Conservation (phyloP, 2,888 invertebrate genomes). For the Blastobasis lacticolella region DNA sequence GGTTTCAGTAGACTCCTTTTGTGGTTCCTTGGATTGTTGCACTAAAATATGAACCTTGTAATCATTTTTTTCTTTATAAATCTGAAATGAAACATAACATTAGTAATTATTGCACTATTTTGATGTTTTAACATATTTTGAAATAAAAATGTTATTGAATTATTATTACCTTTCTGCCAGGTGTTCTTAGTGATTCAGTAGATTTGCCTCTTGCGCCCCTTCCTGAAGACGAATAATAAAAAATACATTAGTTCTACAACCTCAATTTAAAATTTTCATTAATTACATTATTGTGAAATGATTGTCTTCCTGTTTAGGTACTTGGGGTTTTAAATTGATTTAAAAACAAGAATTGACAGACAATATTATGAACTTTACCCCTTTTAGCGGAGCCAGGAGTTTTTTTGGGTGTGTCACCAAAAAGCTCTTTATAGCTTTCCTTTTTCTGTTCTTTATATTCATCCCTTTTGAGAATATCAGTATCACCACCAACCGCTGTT, state of each 20-base stretch:
- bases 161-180: slow-evolving; percentile 39
- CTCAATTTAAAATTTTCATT: too few relatives aligned
- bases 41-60: slow-evolving; percentile 79
- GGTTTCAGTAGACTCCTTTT: slow-evolving; percentile 24
- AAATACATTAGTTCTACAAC: not conserved
- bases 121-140: not conserved
- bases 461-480: slow-evolving; percentile 78
- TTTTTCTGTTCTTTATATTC: slow-evolving; percentile 65
- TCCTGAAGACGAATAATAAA: slow-evolving; percentile 27
- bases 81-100: slow-evolving; percentile 35
- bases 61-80: slow-evolving; percentile 56
- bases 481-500: slow-evolving; percentile 80
- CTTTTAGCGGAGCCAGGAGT: slow-evolving; percentile 41
- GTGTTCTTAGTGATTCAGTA: slow-evolving; percentile 33
- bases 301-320: too few relatives aligned
- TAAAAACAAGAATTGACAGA: too few relatives aligned
- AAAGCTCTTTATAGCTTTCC: slow-evolving; percentile 60
- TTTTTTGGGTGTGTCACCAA: slow-evolving; percentile 52
- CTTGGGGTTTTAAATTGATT: too few relatives aligned
- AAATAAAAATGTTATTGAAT: not conserved
- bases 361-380: slow-evolving; percentile 26
- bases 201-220: slow-evolving; percentile 25
- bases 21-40: slow-evolving; percentile 64
- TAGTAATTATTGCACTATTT: not conserved
- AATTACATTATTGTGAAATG: too few relatives aligned